Evolutionary conservation across 2,888 invertebrate species (phyloP), one percentile per base, ranked within the genome.

Genomic region (Diloba caeruleocephala): DNA sequence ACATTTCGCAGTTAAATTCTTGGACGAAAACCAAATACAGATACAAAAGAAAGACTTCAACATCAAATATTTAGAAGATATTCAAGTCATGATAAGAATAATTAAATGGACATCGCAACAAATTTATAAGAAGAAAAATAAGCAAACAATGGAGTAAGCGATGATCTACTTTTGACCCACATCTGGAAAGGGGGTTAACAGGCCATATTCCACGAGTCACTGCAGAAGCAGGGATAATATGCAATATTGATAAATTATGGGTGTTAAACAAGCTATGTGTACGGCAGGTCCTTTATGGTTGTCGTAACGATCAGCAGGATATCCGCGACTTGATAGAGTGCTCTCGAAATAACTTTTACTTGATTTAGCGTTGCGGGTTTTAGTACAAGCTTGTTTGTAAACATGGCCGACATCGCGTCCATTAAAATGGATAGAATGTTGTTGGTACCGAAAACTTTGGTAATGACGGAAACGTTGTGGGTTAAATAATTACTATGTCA

Each of bases 221-320:
- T 55, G 52, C 42, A 14, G 54, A 56, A 62, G 56, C 53, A 61
- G 43, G 58, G 79, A 74, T 84, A 85, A 87, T 82, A 81, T 84
- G 74, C 84, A 71, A 85, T 88, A 79, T 76, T 79, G 81, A 82
- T 85, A 85, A 87, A 76, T 85, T 86, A 87, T 85, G 81, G 72
- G 76, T 70, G 70, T 78, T 83, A 78, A 82, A 83, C 81, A 82
- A 81, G 78, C 76, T 55, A 34, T 28, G 43, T 37, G 49, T 53
- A 44, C 51, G 50, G 48, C 61, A 57, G 43, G 36, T 38, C 50
- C 42, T 54, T 64, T 75, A 69, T 77, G 65, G 74, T 70, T 56
- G 61, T 54, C 46, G 50, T 58, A 71, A 72, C 65, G 72, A 53
- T 52, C 63, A 43, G 44, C 61, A 57, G 68, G 72, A 84, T 68